Conservation (phyloP, 2,888 invertebrate species). For the Drosophila peninsularis region DNA sequence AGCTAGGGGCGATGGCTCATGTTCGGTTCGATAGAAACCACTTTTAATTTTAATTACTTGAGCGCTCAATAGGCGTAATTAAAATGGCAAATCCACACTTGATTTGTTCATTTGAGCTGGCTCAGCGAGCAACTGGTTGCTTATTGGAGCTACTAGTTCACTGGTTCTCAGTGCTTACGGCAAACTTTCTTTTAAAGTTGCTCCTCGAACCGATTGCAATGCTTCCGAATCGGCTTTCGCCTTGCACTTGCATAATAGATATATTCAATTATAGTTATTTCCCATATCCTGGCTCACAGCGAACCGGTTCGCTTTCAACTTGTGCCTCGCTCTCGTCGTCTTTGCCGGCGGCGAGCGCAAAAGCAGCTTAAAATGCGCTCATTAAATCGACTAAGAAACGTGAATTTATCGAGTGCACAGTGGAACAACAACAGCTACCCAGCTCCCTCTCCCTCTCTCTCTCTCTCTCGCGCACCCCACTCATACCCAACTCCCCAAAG, state of each 20-base stretch:
- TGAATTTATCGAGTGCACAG: conserved; percentile 25
- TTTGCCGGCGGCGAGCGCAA: conserved; percentile 5
- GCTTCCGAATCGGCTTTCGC: neutral
- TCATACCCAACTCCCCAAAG: neutral
- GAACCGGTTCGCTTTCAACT: neutral
- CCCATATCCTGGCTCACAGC: neutral
- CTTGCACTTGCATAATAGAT: neutral
- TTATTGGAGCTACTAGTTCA: neutral
- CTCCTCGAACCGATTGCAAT: neutral
- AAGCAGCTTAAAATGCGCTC: conserved; percentile 51
- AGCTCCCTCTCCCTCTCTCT: neutral
- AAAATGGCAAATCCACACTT: neutral
- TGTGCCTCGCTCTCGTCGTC: neutral
- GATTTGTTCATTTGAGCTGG: neutral
- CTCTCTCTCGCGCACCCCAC: neutral
- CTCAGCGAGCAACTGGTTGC: neutral
- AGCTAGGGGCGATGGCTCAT: neutral
- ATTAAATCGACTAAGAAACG: conserved; percentile 40
- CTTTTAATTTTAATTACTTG: neutral
- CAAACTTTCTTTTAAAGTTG: neutral
- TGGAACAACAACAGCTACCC: neutral
- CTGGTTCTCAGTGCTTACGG: too few species aligned
- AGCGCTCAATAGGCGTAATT: neutral
- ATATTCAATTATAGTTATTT: neutral
- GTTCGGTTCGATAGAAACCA: too few species aligned